Evolutionary conservation across 2,113 vertebrate genomes (phyloP).

Genomic region (Origma solitaria): DNA sequence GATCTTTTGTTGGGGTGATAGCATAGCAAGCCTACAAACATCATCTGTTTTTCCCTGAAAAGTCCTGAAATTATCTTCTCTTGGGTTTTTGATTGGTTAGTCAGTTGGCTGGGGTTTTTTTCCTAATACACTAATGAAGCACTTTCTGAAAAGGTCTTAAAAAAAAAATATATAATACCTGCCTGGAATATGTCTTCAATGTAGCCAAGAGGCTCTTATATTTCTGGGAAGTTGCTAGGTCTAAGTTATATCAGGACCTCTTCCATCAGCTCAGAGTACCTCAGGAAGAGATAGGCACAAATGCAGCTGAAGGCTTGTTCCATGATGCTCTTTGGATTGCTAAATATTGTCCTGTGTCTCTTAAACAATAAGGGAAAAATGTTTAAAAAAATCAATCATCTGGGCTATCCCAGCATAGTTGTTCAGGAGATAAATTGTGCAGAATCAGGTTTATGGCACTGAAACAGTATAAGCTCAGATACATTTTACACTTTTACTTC

Average conservation of each 20-base stretch:
- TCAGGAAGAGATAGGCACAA: not conserved
- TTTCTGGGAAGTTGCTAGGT: not conserved
- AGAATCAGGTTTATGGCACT: not conserved
- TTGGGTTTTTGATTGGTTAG: fast-evolving
- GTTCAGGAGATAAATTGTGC: not conserved
- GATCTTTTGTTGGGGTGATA: not conserved
- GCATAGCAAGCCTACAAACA: not conserved
- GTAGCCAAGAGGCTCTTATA: not conserved
- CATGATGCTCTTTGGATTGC: not conserved
- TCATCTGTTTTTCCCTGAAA: not conserved
- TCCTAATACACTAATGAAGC: not conserved
- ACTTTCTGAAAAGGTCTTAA: not conserved
- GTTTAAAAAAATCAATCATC: not conserved
- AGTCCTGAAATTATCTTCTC: not conserved
- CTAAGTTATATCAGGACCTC: not conserved
- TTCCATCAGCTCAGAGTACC: not conserved
- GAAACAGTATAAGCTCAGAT: not conserved
- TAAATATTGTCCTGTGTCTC: not conserved
- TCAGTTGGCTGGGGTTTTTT: not conserved
- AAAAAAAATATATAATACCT: not conserved
- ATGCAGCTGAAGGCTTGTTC: not conserved
- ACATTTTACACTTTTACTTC: not conserved
- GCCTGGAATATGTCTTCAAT: not conserved
- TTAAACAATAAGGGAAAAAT: not conserved
- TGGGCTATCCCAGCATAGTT: not conserved